phyloP scores from a whole-genome alignment of 2,113 vertebrate genomes.

The Gadus macrocephalus region DNA sequence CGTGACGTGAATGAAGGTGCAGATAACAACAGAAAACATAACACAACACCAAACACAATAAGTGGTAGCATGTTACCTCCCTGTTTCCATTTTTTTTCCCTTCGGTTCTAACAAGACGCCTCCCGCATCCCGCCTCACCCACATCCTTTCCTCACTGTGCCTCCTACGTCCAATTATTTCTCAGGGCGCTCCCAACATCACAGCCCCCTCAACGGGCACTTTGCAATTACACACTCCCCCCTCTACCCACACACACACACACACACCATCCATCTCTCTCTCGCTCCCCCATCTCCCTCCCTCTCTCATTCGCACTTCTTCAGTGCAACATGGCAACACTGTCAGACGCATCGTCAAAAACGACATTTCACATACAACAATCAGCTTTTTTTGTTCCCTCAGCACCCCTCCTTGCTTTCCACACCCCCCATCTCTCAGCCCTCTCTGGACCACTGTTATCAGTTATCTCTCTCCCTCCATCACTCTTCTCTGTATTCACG shows the following conservation, averaged over 20 bases:
- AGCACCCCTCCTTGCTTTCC: too few species aligned
- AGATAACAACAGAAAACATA: too few species aligned
- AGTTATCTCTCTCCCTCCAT: background rate
- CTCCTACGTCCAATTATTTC: background rate
- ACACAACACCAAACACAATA: too few species aligned
- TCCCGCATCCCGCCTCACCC: background rate
- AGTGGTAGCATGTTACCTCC: too few species aligned
- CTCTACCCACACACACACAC: background rate
- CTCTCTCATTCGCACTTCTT: constrained; percentile 27
- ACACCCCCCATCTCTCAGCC: background rate
- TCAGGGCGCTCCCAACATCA: background rate
- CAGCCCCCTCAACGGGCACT: background rate
- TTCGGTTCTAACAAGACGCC: too few species aligned
- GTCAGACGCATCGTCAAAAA: background rate
- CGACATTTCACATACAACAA: too few species aligned
- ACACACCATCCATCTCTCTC: background rate
- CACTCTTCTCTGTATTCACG: too few species aligned
- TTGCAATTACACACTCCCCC: background rate
- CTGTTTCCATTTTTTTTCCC: too few species aligned
- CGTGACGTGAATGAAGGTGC: too few species aligned
- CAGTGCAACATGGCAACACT: background rate
- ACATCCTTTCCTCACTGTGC: background rate
- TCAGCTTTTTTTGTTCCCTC: too few species aligned
- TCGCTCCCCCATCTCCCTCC: constrained; percentile 1
- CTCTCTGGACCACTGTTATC: background rate